phyloP scores from a whole-genome alignment of 2,888 invertebrate species.

The Trissolcus japonicus region DNA sequence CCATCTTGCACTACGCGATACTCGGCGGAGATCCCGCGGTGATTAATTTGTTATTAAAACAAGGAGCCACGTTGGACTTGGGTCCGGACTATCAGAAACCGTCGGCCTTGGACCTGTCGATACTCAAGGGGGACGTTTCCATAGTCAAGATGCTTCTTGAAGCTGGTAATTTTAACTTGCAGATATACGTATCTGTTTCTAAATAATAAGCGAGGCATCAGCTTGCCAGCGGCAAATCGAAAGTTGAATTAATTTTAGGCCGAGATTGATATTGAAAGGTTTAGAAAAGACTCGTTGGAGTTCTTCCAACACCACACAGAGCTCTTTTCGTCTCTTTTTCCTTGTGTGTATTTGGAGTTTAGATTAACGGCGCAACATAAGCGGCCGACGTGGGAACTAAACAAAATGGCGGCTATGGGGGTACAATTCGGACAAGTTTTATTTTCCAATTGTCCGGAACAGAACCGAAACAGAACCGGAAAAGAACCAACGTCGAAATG shows the following conservation, averaged over 20 bases:
- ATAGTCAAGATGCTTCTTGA: conserved; percentile 83
- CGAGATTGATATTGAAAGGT: conserved; percentile 34
- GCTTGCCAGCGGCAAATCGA: conserved; percentile 28
- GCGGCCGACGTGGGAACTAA: no score
- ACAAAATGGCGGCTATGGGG: no score
- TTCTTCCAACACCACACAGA: conserved; percentile 6
- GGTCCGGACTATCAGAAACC: conserved; percentile 82
- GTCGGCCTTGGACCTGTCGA: conserved; percentile 90
- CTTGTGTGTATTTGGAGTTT: neutral
- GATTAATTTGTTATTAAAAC: conserved; percentile 88
- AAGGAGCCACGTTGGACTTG: conserved; percentile 85
- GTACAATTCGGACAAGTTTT: no score
- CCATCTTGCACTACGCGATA: conserved; percentile 92
- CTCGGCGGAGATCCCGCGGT: conserved; percentile 84
- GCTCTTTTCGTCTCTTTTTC: no score
- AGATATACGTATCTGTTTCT: neutral
- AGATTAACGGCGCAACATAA: no score
- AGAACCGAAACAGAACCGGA: no score
- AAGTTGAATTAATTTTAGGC: conserved; percentile 38
- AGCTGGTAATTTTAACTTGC: conserved; percentile 78
- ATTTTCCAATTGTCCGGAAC: no score
- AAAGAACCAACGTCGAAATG: no score
- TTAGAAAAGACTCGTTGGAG: conserved; percentile 22
- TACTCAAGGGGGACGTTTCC: conserved; percentile 86
- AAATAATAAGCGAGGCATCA: conserved; percentile 1